Evolutionary conservation across 2,797 vertebrate genomes (phyloP).

Genomic region (Pachyuromys duprasi): DNA sequence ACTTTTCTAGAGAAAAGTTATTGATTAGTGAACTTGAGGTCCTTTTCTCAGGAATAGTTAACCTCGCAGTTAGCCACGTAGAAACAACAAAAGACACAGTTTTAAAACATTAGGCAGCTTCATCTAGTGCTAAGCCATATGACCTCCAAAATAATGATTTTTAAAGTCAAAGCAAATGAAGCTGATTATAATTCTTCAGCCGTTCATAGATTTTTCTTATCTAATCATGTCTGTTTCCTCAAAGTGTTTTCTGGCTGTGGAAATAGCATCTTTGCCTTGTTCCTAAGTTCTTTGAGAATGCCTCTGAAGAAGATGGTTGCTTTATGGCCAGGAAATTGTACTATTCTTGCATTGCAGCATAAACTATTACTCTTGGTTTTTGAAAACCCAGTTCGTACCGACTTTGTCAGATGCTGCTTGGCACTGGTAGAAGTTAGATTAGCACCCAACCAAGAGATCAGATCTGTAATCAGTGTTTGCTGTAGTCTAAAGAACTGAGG

Average conservation of each 20-base stretch:
- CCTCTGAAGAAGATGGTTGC: neutral
- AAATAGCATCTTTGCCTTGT: neutral
- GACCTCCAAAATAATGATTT: neutral
- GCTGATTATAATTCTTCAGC: neutral
- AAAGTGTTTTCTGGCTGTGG: neutral
- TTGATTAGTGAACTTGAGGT: neutral
- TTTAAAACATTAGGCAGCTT: neutral
- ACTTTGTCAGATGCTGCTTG: constrained; percentile 29
- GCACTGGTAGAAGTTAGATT: neutral
- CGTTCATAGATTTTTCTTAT: neutral
- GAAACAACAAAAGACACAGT: neutral
- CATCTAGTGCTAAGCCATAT: neutral
- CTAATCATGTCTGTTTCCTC: neutral
- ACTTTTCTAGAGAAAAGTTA: neutral
- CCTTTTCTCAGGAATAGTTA: neutral
- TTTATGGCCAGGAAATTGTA: neutral
- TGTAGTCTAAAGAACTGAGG: neutral
- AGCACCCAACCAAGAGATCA: neutral
- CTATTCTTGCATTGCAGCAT: constrained; percentile 21
- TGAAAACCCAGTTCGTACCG: neutral
- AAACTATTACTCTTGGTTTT: neutral
- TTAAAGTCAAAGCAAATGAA: neutral
- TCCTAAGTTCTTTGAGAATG: neutral
- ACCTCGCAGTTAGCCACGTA: neutral
- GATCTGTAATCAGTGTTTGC: neutral